These are phyloP conservation scores for Sorex maritimensis DNA, from an alignment of 2,797 vertebrate genomes.

Conservation along the genomic window DNA sequence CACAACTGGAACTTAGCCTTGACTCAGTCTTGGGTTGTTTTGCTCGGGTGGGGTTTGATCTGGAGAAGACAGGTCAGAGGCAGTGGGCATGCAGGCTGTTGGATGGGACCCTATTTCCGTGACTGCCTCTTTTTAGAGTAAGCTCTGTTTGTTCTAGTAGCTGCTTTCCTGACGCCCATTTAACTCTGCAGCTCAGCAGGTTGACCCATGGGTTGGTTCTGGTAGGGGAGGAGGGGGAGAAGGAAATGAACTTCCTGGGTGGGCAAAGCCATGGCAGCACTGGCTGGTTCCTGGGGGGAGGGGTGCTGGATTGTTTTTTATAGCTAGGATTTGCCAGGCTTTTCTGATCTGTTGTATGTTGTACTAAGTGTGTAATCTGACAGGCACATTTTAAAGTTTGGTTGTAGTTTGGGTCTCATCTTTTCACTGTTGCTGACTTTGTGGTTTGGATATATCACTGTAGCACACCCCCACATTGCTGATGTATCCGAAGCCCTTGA, in stretches of 20 bases:
- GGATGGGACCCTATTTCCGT: not conserved
- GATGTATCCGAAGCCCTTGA: too few relatives aligned
- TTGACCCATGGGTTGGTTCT: too few relatives aligned
- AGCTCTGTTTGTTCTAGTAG: not conserved
- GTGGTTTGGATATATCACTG: too few relatives aligned
- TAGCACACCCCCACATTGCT: too few relatives aligned
- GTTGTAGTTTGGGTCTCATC: too few relatives aligned
- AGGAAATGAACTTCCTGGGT: not conserved
- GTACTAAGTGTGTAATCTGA: not conserved
- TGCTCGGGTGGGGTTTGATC: not conserved
- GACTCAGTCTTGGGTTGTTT: slow-evolving; percentile 11
- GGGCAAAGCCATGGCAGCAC: not conserved
- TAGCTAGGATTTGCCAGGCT: not conserved
- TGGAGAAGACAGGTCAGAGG: slow-evolving; percentile 12
- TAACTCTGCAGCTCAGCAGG: slow-evolving; percentile 33
- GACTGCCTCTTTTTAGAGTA: not conserved
- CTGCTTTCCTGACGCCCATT: slow-evolving; percentile 43
- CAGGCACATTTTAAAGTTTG: too few relatives aligned
- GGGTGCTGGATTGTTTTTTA: not conserved
- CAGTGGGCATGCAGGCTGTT: not conserved
- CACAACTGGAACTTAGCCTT: not conserved
- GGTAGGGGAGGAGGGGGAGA: not conserved
- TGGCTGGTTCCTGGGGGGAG: not conserved
- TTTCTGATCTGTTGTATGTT: slow-evolving; percentile 42
- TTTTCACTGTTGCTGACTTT: too few relatives aligned